Base-by-base conservation (phyloP, 2,888 invertebrate genomes). In the Blomia tropicalis region DNA sequence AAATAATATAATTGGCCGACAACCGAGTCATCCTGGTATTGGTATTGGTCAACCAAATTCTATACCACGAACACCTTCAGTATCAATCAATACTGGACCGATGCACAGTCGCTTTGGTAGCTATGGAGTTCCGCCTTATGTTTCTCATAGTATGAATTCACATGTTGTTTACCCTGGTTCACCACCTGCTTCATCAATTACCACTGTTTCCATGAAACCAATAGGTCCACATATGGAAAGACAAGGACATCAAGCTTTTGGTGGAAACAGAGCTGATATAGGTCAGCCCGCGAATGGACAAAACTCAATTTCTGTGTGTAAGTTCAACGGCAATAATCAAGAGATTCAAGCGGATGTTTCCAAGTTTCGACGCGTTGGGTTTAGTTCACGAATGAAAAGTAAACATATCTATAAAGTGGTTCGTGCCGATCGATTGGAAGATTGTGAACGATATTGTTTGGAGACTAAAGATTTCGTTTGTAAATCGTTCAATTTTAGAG, bases 391-490 rank as follows among this genome's bases (percentile, higher is more conserved):
- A 47, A 43, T 69, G 22, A 58, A 67, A 31, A 65, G 63, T 31
- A 65, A 64, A 31, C 69, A 67, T 51, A 62, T 69, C 27, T 65
- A 65, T 30, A 62, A 68, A 23, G 67, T 68, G 1, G 58, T 69
- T 1, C 60, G 67, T 31, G 66, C 68, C 2, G 68, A 69, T 7
- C 58, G 63, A 4, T 74, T 89, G 70, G 80, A 81, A 1, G 83
- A 85, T 66, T 90, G 90, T 73, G 86, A 90, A 74, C 78, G 85
- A 65, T 87, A 87, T 71, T 89, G 90, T 73, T 80, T 83, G 44
- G 86, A 87, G 70, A 82, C 83, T 31, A 79, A 84, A 69, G 87
- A 87, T 71, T 89, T 89, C 72, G 79, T 83, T 63, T 90, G 90
- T 71, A 79, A 86, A 72, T 84, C 88, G 36, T 90, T 90, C 75